Percentiles rank a stretch among this genome's conserved stretches.
Evolutionary conservation across 2,113 vertebrate species (phyloP).

Genomic region (Patagioenas fasciata): DNA sequence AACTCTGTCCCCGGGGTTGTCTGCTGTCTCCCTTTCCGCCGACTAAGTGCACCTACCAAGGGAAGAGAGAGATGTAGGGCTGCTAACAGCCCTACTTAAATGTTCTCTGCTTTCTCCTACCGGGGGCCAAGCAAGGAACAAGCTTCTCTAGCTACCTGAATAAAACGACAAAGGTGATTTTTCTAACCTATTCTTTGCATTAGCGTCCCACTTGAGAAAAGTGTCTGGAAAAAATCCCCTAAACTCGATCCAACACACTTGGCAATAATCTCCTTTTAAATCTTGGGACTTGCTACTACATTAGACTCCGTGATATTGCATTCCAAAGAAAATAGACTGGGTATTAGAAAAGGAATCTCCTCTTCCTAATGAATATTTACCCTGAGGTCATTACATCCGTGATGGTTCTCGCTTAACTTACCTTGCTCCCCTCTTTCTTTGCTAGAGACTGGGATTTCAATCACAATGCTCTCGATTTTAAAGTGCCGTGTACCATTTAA

Average conservation of each 20-base stretch:
- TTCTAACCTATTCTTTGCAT: background rate
- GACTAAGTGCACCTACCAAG: constrained; percentile 25
- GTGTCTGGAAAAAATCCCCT: background rate
- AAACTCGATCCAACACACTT: background rate
- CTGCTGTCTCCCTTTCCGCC: background rate
- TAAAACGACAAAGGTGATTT: background rate
- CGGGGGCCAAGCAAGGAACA: background rate
- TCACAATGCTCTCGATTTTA: constrained; percentile 60
- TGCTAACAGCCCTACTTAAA: background rate
- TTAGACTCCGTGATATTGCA: constrained; percentile 20
- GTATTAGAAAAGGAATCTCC: constrained; percentile 68
- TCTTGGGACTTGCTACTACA: background rate
- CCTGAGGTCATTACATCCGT: constrained; percentile 67
- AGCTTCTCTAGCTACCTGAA: background rate
- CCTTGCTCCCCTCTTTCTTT: constrained; percentile 61
- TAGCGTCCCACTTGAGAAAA: background rate
- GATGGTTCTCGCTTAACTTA: constrained; percentile 70
- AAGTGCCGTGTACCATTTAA: constrained; percentile 55
- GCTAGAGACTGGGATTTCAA: constrained; percentile 52
- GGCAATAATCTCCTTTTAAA: constrained; percentile 33
- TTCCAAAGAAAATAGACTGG: constrained; percentile 63
- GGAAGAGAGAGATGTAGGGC: background rate
- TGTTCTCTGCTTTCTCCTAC: background rate
- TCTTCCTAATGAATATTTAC: constrained; percentile 82
- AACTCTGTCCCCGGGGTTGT: background rate